Base-by-base conservation (phyloP, 2,888 invertebrate species). In the Plagodis dolabraria region DNA sequence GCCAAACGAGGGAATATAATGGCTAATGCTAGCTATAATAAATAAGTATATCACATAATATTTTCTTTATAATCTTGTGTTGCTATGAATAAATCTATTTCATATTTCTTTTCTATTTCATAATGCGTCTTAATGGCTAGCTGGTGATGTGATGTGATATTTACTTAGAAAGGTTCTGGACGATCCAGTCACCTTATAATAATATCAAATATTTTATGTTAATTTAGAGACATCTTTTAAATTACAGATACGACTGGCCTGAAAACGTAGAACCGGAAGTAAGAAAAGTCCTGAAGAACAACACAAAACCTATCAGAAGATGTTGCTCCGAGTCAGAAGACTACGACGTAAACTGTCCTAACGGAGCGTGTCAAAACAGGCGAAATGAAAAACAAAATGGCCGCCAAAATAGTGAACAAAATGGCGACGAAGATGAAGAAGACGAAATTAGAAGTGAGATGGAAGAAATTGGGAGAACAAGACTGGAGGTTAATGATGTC, bases 171-270 rank as follows among this genome's bases (percentile, higher is more conserved):
- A 22, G 1, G 22, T 22, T 22, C 22, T 22, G 22, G 4, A 22
- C 22, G 1, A 4, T 22, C 22, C 4, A 4, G 22, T 22, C 4
- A 22, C 22, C 22, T 4, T 2, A 22, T 22, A 22, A 1, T 22
- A 22, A 22, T 22, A 4, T 22, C 22, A 22, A 22, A 2, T 22
- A 22, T 2, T 22, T 22, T 22, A 22, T 1, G 22, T 22, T 2
- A 2, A 22, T 22, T 22, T 22, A 22, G 22, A 22, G 22, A 22
- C 12, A 38, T 5, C 47, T 33, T 2, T 38, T 38, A 2, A 38
- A 11, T 78, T 79, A n/a, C 75, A 94, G 96, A 77, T 98, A 95
- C 82, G 95, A 94, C 6, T 98, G 98, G 98, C 98, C 98, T 0
- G 84, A 93, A 22, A 79, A 79, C 60, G 75, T 85, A 0, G 77